Percentiles rank a stretch among this genome's conserved stretches.
Evolutionary conservation across 1,140 invertebrate species (phyloP).

Genomic region (Drosophila oshimai): DNA sequence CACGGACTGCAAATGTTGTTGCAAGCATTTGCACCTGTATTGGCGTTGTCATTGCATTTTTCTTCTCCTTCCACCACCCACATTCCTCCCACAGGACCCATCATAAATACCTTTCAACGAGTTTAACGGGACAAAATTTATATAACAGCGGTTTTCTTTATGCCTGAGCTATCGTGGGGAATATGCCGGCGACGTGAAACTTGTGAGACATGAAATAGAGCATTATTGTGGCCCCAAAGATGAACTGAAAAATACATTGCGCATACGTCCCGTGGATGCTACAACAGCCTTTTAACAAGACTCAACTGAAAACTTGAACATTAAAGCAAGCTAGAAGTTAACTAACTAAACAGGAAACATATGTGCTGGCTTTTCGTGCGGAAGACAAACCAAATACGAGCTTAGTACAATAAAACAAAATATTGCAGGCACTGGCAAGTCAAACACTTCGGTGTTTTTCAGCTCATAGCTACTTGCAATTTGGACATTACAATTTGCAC

Average conservation of each 20-base stretch:
- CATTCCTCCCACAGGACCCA: too few relatives aligned
- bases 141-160: too few relatives aligned
- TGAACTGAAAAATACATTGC: conserved; percentile 58
- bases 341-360: too few relatives aligned
- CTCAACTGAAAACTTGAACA: not conserved
- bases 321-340: conserved; percentile 15
- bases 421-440: conserved; percentile 50
- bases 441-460: too few relatives aligned
- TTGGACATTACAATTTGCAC: too few relatives aligned
- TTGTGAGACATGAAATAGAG: conserved; percentile 22
- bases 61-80: not conserved
- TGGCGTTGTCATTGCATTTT: too few relatives aligned
- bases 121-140: conserved; percentile 39
- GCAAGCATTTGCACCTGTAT: too few relatives aligned
- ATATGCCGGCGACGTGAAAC: too few relatives aligned
- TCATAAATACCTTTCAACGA: not conserved
- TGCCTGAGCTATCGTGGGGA: not conserved
- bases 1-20: conserved; percentile 70
- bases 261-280: conserved; percentile 46
- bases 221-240: conserved; percentile 53
- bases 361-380: conserved; percentile 2
- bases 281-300: conserved; percentile 48
- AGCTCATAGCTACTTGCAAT: too few relatives aligned
- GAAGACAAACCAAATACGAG: conserved; percentile 41
- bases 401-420: conserved; percentile 56